phyloP scores from a whole-genome alignment of 2,797 vertebrate species.

The Capromys pilorides region DNA sequence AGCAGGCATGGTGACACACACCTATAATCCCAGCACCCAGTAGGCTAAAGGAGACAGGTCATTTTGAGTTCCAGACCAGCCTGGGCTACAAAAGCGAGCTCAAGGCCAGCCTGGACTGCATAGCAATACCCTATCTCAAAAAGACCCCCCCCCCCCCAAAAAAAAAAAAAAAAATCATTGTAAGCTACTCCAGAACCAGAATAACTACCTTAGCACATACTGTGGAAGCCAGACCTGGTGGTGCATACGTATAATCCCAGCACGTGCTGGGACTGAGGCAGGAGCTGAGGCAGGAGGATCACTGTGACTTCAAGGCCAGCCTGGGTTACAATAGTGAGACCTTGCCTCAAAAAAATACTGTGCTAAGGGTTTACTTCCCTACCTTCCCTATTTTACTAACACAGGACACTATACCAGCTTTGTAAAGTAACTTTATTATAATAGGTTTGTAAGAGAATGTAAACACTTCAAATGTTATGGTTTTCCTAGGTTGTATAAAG shows the following conservation, averaged over 20 bases:
- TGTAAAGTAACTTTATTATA: constrained; percentile 30
- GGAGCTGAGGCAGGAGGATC: neutral
- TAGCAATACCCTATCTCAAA: too few relatives aligned
- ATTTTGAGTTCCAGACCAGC: too few relatives aligned
- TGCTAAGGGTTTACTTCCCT: too few relatives aligned
- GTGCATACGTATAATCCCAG: neutral
- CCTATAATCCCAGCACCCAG: too few relatives aligned
- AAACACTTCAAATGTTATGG: constrained; percentile 26
- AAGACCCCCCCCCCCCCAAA: too few relatives aligned
- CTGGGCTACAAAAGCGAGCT: too few relatives aligned
- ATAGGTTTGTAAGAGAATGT: neutral
- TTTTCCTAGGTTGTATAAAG: constrained; percentile 8
- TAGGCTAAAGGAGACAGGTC: too few relatives aligned
- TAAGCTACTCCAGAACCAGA: neutral
- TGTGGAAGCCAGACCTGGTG: neutral
- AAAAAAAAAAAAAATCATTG: neutral
- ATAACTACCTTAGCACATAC: constrained; percentile 45
- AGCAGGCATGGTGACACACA: too few relatives aligned
- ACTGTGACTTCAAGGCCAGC: neutral
- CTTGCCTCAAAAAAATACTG: neutral
- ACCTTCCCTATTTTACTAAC: neutral
- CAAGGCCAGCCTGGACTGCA: too few relatives aligned
- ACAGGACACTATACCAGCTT: neutral
- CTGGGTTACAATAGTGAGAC: neutral
- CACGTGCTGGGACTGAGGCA: too few relatives aligned